Evolutionary conservation across 2,113 vertebrate genomes (phyloP), one percentile per base, ranked within the genome.

Genomic region (Corydoras maculifer): DNA sequence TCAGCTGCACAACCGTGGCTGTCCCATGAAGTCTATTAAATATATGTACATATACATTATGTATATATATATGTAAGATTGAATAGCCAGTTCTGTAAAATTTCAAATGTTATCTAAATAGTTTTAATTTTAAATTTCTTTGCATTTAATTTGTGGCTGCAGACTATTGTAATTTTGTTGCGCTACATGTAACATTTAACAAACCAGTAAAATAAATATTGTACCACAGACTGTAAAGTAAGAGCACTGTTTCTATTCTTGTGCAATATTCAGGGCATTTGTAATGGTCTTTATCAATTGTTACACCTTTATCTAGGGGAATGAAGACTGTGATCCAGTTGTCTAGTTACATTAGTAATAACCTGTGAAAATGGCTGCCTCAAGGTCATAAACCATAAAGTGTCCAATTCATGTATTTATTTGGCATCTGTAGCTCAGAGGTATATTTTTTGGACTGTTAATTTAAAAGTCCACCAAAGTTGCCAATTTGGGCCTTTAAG

Each of bases 191-290:
- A 97, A 96, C 90, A 87, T 92, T 91, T 88, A 89, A 93, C 89
- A 82, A 90, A 92, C 90, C 87, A 93, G 93, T 92, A 91, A 69
- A 93, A 98, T 96, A 97, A 97, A 96, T 96, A 94, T 94, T 95
- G 94, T 97, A 97, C 91, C 92, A 93, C 91, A 88, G 91, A 92
- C 88, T 91, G 88, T 94, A 93, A 87, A 89, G 90, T 92, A 90
- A 88, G 87, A 84, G 86, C 91, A 58, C 86, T 90, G 90, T 94
- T 89, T 93, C 73, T 82, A 89, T 94, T 94, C 85, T 89, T 88
- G 84, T 81, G 84, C 85, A 74, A 80, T 75, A 75, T 81, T 81
- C 54, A 80, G 80, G 77, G 49, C 14, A 53, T 73, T 70, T 81
- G 53, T 70, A 43, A 43, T 43, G 35, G 68, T 81, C 81, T 76